Percentiles rank a stretch among this genome's conserved stretches.
phyloP scores from a whole-genome alignment of 2,113 vertebrate genomes.

The Oncorhynchus gorbuscha region DNA sequence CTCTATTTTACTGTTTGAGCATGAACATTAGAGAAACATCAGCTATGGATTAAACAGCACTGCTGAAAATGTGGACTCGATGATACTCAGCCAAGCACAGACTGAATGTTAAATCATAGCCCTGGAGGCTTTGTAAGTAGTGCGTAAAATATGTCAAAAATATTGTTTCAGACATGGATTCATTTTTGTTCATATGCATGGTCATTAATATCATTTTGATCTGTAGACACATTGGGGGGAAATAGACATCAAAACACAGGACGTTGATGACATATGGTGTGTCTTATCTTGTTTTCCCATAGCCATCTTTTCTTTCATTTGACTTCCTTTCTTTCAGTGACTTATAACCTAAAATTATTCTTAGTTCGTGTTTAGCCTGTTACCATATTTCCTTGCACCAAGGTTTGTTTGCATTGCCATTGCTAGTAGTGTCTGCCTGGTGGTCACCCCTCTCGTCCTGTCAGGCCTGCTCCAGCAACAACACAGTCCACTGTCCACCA shows the following conservation, averaged over 20 bases:
- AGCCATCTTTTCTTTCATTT: background rate
- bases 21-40: background rate
- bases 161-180: slow-evolving; percentile 14
- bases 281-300: background rate
- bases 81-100: background rate
- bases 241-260: background rate
- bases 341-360: background rate
- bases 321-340: background rate
- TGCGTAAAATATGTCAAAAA: slow-evolving; percentile 8
- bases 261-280: background rate
- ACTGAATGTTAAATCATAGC: background rate
- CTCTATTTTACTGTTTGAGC: background rate
- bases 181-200: slow-evolving; percentile 1
- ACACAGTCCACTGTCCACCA: background rate
- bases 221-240: background rate
- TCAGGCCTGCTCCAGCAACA: background rate
- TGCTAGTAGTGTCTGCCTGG: background rate
- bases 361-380: background rate
- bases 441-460: too few relatives aligned
- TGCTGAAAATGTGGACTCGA: background rate
- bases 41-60: background rate
- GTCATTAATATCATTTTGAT: slow-evolving; percentile 17
- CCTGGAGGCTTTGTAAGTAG: background rate
- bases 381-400: background rate
- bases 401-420: background rate